These are phyloP conservation scores for Chauna torquata DNA, from an alignment of 2,113 vertebrate genomes.

Conservation along the genomic window DNA sequence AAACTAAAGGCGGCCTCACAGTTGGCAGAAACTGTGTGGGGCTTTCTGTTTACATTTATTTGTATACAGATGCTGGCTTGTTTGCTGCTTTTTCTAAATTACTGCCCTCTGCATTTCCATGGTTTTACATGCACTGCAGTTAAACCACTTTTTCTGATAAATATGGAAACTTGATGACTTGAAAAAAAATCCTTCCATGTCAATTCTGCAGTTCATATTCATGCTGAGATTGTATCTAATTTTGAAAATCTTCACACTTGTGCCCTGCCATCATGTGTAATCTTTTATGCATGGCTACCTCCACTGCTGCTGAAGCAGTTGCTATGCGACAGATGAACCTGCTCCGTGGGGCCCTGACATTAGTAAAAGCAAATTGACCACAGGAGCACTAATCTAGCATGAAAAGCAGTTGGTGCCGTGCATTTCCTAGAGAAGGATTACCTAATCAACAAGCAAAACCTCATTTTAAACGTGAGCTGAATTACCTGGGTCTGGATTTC, in stretches of 20 bases:
- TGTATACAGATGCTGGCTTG: constrained; percentile 53
- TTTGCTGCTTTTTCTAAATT: constrained; percentile 61
- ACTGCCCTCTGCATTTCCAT: constrained; percentile 67
- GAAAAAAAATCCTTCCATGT: constrained; percentile 76
- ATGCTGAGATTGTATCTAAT: constrained; percentile 86
- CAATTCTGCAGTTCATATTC: constrained; percentile 80
- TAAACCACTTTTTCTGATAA: constrained; percentile 72
- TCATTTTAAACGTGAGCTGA: constrained; percentile 71
- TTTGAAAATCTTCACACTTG: constrained; percentile 86
- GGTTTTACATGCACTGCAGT: constrained; percentile 40
- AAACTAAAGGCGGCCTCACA: constrained; percentile 35
- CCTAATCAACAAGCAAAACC: constrained; percentile 75
- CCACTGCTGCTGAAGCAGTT: constrained; percentile 90
- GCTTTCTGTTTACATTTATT: constrained; percentile 69
- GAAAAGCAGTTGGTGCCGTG: constrained; percentile 88
- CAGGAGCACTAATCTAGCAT: constrained; percentile 96
- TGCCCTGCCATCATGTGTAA: constrained; percentile 89
- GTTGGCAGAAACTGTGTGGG: constrained; percentile 43
- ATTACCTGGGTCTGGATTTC: constrained; percentile 60
- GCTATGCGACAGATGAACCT: constrained; percentile 93
- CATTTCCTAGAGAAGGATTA: constrained; percentile 78
- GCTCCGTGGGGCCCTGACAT: constrained; percentile 95
- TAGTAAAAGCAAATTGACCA: constrained; percentile 99
- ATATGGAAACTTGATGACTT: constrained; percentile 76
- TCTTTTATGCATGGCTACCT: constrained; percentile 97